phyloP scores from a whole-genome alignment of 2,113 vertebrate species.

The Oncorhynchus keta region DNA sequence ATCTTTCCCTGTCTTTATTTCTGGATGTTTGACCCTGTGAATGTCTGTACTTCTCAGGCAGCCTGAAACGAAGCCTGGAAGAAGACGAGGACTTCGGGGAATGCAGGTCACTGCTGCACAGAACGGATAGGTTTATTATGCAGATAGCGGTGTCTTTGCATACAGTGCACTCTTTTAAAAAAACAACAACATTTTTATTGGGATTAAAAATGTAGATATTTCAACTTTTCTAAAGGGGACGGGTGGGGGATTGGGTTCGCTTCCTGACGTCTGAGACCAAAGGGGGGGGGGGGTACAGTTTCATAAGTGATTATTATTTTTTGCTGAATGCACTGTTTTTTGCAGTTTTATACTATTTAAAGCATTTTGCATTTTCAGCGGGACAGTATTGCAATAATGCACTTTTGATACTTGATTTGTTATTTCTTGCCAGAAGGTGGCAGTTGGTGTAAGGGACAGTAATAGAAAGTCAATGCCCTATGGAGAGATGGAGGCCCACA shows the following conservation, averaged over 20 bases:
- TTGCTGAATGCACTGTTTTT: constrained; percentile 78
- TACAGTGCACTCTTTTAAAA: constrained; percentile 37
- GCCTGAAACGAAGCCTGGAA: constrained; percentile 89
- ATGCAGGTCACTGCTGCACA: constrained; percentile 93
- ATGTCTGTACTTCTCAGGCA: constrained; percentile 73
- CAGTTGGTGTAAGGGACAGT: constrained; percentile 65
- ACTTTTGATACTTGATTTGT: constrained; percentile 98
- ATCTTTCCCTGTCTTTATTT: not conserved
- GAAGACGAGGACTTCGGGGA: constrained; percentile 92
- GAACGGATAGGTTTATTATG: constrained; percentile 73
- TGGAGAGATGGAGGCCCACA: constrained; percentile 53
- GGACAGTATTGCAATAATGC: constrained; percentile 99
- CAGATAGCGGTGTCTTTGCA: constrained; percentile 43
- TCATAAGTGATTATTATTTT: constrained; percentile 63
- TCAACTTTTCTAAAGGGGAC: constrained; percentile 63
- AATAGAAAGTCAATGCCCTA: constrained; percentile 67
- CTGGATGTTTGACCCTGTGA: not conserved
- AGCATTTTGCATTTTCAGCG: constrained; percentile 97
- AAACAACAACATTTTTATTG: constrained; percentile 77
- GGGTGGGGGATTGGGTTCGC: constrained; percentile 12
- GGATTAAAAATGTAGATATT: constrained; percentile 80
- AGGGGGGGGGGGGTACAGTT: constrained; percentile 49
- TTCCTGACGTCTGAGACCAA: constrained; percentile 65
- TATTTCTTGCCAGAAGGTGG: constrained; percentile 79
- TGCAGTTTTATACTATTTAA: constrained; percentile 97